Conservation (phyloP, 92 coral and sea anemone species). For the Paramuricea clavata region DNA sequence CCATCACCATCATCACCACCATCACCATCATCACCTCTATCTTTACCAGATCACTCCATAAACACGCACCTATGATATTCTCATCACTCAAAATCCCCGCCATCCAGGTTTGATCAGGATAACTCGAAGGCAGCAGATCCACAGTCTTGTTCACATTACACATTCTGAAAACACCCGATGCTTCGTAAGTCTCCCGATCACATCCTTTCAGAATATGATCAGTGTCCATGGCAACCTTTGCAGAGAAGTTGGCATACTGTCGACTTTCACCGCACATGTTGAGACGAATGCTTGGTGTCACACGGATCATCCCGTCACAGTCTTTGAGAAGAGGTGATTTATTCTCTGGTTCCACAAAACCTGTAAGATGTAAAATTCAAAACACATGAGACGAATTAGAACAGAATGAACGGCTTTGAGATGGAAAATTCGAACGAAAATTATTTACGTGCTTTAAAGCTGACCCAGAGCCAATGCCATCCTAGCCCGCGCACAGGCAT, state of each 20-base stretch:
- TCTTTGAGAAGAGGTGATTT: constrained; percentile 61
- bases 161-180: constrained; percentile 81
- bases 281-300: constrained; percentile 75
- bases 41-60: neutral
- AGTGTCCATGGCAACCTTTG: constrained; percentile 72
- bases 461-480: too few species aligned
- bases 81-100: constrained; percentile 44
- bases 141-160: constrained; percentile 82
- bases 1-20: neutral
- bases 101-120: constrained; percentile 82
- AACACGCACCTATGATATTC: constrained; percentile 57
- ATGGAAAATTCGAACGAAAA: too few species aligned
- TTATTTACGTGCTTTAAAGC: too few species aligned
- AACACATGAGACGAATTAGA: too few species aligned
- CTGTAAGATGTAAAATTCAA: constrained; percentile 66
- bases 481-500: too few species aligned
- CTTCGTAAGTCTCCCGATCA: constrained; percentile 86
- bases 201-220: constrained; percentile 78
- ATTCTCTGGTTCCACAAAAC: constrained; percentile 67
- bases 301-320: constrained; percentile 77
- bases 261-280: constrained; percentile 72
- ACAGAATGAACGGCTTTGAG: neutral
- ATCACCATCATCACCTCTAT: neutral
- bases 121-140: constrained; percentile 83
- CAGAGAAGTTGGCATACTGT: constrained; percentile 73